Percentiles rank a stretch among this genome's conserved stretches.
Evolutionary conservation across 2,113 vertebrate genomes (phyloP).

Genomic region (Sula dactylatra): DNA sequence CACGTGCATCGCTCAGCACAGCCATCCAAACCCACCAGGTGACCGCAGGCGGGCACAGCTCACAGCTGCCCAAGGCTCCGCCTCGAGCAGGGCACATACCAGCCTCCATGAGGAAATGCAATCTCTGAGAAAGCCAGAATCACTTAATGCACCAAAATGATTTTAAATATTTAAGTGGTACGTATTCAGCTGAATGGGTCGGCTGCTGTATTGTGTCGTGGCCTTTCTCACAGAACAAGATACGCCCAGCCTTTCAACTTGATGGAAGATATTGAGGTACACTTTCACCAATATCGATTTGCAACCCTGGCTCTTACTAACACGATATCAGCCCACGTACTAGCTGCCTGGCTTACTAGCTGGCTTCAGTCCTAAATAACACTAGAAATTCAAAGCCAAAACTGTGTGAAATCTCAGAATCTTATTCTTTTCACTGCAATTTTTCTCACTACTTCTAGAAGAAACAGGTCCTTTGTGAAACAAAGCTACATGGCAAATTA

Average conservation of each 20-base stretch:
- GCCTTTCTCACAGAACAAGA: background rate
- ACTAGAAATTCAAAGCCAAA: background rate
- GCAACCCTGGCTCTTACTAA: background rate
- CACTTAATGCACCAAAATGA: background rate
- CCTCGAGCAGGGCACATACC: background rate
- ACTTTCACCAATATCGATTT: background rate
- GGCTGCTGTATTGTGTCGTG: background rate
- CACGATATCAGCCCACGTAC: accelerated
- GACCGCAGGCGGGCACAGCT: background rate
- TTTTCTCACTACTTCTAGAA: background rate
- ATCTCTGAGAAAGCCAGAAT: background rate
- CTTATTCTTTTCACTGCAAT: background rate
- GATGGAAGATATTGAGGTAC: background rate
- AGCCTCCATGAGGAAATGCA: background rate
- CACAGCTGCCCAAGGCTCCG: background rate
- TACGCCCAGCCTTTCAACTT: background rate
- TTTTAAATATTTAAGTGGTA: background rate
- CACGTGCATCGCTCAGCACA: accelerated
- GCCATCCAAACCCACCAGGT: background rate
- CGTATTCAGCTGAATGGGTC: background rate
- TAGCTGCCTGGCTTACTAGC: background rate
- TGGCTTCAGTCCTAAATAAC: background rate
- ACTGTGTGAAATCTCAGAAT: background rate
- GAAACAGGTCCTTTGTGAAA: background rate
- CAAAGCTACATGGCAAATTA: background rate